Evolutionary conservation across 30 jellyfish, hydroid and myxozoan species (phyloP).

Genomic region (Rhopilema esculentum): DNA sequence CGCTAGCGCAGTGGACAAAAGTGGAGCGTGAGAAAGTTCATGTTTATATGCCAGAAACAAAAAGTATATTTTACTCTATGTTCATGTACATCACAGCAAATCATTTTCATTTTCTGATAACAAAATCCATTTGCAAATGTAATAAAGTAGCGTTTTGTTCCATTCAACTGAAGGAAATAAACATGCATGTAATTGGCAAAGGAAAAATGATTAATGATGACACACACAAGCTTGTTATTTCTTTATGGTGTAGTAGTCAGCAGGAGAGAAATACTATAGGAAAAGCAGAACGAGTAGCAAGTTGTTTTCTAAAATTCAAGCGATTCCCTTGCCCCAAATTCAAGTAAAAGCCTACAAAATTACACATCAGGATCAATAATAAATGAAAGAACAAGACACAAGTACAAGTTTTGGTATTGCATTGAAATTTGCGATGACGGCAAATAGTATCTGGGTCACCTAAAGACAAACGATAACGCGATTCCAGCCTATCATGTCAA

Average conservation of each 20-base stretch:
- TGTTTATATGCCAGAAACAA: neutral
- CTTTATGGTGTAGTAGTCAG: too few relatives aligned
- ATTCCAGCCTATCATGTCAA: neutral
- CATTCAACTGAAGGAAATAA: neutral
- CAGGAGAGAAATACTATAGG: too few relatives aligned
- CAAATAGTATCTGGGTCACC: neutral
- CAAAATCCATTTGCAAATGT: neutral
- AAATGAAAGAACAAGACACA: neutral
- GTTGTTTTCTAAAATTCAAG: too few relatives aligned
- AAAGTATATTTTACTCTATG: neutral
- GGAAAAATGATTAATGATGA: too few relatives aligned
- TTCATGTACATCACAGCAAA: neutral
- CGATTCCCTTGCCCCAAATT: neutral
- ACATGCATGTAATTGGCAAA: neutral
- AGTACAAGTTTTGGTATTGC: neutral
- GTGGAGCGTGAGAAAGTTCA: slow-evolving; percentile 55
- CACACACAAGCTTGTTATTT: too few relatives aligned
- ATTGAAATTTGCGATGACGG: neutral
- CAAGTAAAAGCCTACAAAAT: neutral
- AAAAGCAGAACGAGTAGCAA: too few relatives aligned
- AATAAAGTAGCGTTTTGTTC: neutral
- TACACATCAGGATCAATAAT: neutral
- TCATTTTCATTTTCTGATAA: neutral
- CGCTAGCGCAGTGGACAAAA: slow-evolving; percentile 15
- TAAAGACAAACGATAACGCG: neutral